A percentile compares a stretch with the other conserved stretches of the same genome.
Conservation (phyloP, 2,113 vertebrate genomes). For the Nothocercus nigrocapillus region DNA sequence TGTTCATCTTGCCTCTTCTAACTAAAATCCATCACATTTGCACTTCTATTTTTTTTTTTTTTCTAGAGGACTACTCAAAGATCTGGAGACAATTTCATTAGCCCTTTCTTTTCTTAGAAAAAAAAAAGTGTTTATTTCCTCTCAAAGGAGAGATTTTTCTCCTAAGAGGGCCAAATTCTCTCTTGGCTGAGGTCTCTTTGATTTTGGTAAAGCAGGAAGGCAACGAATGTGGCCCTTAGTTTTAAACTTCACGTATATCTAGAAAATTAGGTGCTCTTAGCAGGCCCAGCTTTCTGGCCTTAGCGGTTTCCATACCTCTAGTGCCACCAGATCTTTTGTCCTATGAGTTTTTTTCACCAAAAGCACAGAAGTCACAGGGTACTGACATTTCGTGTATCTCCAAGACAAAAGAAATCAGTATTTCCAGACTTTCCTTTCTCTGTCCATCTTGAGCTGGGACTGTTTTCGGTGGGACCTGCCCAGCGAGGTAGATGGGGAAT, state of each 20-base stretch:
- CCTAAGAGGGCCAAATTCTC: background rate
- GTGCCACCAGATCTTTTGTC: background rate
- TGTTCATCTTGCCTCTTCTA: background rate
- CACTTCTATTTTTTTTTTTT: background rate
- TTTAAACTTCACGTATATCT: background rate
- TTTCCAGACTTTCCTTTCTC: background rate
- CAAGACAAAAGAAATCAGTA: background rate
- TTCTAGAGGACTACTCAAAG: background rate
- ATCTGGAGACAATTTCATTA: background rate
- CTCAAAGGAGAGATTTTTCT: background rate
- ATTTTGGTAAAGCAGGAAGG: background rate
- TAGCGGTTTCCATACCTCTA: background rate
- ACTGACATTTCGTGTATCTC: background rate
- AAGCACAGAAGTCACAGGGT: rapidly evolving
- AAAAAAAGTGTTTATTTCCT: background rate
- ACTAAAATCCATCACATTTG: background rate
- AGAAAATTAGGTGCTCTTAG: background rate
- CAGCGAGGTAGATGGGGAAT: background rate
- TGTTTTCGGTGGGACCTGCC: rapidly evolving
- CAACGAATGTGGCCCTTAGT: background rate
- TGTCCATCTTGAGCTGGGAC: background rate
- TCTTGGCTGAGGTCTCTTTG: background rate
- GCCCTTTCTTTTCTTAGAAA: background rate
- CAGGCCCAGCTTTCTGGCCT: background rate
- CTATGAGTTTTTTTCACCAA: background rate